Percentiles rank a stretch among this genome's conserved stretches.
phyloP scores from a whole-genome alignment of 2,113 vertebrate genomes.

The Ranitomeya imitator region DNA sequence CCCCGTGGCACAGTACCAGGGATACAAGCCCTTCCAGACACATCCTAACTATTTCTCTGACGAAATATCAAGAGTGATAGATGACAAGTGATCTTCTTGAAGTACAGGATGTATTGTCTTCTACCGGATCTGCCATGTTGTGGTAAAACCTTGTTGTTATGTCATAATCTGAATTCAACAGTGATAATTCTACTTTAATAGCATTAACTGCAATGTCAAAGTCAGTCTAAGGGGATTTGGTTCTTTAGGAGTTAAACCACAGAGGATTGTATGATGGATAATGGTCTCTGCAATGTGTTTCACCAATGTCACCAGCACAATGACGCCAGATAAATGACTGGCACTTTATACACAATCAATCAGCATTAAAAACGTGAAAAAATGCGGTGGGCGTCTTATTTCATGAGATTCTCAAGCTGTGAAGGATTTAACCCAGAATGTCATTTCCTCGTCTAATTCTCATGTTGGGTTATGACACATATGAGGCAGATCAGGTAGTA shows the following conservation, averaged over 20 bases:
- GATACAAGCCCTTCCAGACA: not conserved
- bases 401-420: constrained; percentile 14
- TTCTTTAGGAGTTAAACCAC: constrained; percentile 8
- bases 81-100: not conserved
- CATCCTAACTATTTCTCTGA: not conserved
- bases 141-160: not conserved
- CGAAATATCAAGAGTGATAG: not conserved
- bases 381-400: constrained; percentile 38
- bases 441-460: constrained; percentile 32
- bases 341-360: constrained; percentile 39
- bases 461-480: constrained; percentile 6
- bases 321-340: constrained; percentile 50
- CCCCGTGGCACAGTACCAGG: not conserved
- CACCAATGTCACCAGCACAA: constrained; percentile 26
- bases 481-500: constrained; percentile 30
- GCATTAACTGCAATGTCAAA: not conserved
- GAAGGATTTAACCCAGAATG: constrained; percentile 45
- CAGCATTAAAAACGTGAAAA: constrained; percentile 36
- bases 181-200: not conserved
- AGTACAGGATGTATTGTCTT: not conserved
- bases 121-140: not conserved
- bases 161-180: not conserved
- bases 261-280: constrained; percentile 38
- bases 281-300: constrained; percentile 5
- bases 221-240: not conserved